Percentiles rank a stretch among this genome's conserved stretches.
Evolutionary conservation across 2,113 vertebrate genomes (phyloP).

Genomic region (Centropus bengalensis): DNA sequence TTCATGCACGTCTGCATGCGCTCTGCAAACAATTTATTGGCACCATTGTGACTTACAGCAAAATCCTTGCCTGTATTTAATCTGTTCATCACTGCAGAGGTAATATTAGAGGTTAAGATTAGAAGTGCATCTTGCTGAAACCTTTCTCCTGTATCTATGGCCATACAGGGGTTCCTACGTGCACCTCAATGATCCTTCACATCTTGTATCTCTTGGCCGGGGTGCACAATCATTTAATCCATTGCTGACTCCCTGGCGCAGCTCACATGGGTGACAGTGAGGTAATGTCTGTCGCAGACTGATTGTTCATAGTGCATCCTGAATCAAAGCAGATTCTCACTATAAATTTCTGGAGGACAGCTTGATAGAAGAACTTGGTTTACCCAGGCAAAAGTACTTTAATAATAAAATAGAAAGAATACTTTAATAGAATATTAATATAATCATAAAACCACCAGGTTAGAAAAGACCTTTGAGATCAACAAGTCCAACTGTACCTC

Average conservation of each 20-base stretch:
- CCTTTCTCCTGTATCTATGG: neutral
- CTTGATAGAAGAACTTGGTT: neutral
- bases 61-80: neutral
- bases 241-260: neutral
- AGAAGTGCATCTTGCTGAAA: neutral
- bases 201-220: neutral
- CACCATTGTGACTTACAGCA: neutral
- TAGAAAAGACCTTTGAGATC: too few species aligned
- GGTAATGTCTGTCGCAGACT: neutral
- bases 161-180: fast-evolving
- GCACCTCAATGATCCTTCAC: neutral
- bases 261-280: neutral
- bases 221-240: neutral
- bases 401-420: neutral
- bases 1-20: neutral
- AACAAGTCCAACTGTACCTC: too few species aligned
- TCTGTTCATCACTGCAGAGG: neutral
- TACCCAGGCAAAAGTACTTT: neutral
- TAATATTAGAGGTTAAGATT: neutral
- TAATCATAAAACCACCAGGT: too few species aligned
- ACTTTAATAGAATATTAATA: neutral
- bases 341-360: neutral
- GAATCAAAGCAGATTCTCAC: neutral
- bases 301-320: neutral
- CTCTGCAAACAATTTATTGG: neutral